Percentiles rank a stretch among this genome's conserved stretches.
phyloP scores from a whole-genome alignment of 2,113 vertebrate species.

The Myocastor coypus region DNA sequence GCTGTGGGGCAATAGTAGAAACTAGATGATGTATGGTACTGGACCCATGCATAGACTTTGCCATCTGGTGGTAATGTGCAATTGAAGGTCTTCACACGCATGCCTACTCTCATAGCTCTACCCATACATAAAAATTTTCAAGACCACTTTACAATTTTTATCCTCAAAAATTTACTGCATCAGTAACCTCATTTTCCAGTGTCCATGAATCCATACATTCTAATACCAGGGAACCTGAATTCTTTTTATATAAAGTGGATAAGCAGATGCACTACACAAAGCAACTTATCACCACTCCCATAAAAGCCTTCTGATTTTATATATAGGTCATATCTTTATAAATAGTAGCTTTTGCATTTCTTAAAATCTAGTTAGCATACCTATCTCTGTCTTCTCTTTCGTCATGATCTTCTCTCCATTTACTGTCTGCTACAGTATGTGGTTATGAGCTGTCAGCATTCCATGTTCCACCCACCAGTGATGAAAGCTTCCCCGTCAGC shows the following conservation, averaged over 20 bases:
- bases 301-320: not conserved
- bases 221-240: not conserved
- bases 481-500: not conserved
- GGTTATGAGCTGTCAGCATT: not conserved
- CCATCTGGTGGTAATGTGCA: not conserved
- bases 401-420: not conserved
- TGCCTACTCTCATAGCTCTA: not conserved
- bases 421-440: not conserved
- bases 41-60: not conserved
- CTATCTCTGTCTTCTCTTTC: not conserved
- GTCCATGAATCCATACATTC: not conserved
- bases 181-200: not conserved
- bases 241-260: not conserved
- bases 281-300: not conserved
- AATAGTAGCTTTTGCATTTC: not conserved
- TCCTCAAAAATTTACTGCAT: not conserved
- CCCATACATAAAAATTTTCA: not conserved
- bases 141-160: not conserved
- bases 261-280: not conserved
- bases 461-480: not conserved
- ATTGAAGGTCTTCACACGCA: not conserved
- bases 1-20: not conserved
- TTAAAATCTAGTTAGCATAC: not conserved
- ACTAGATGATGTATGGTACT: not conserved
- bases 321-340: not conserved